These are phyloP conservation scores for Drosophila sp. DNA, from an alignment of 1,140 invertebrate genomes.

Conservation along the genomic window DNA sequence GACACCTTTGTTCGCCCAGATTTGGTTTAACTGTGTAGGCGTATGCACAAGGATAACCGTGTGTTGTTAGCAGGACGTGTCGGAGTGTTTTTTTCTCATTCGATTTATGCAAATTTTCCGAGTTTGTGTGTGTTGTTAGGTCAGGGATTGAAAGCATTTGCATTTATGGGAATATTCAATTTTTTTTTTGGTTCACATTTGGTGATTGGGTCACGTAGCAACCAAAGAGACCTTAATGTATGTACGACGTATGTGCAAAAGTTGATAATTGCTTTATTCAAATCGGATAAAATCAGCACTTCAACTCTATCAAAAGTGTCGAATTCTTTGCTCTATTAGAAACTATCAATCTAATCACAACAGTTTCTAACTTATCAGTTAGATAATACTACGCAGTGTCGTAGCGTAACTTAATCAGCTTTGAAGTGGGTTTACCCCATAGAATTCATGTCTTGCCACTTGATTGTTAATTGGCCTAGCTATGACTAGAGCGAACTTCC, in stretches of 20 bases:
- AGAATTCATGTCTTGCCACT: background rate
- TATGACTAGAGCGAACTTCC: background rate
- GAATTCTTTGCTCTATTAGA: background rate
- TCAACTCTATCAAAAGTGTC: background rate
- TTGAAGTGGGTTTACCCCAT: slow-evolving; percentile 4
- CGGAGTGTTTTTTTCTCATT: slow-evolving; percentile 5
- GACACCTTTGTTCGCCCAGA: slow-evolving; percentile 5
- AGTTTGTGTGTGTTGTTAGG: slow-evolving; percentile 7
- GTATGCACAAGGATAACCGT: slow-evolving; percentile 1
- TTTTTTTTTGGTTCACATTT: slow-evolving; percentile 4
- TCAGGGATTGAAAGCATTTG: slow-evolving; percentile 19
- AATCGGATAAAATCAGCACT: background rate
- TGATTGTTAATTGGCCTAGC: background rate
- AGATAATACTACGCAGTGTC: background rate
- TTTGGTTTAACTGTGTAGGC: slow-evolving; percentile 20
- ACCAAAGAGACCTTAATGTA: background rate
- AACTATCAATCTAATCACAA: background rate
- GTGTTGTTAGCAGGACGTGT: background rate
- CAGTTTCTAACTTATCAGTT: background rate
- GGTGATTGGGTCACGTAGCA: slow-evolving; percentile 33
- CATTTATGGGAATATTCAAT: slow-evolving; percentile 31
- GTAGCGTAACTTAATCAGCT: background rate
- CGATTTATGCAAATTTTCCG: slow-evolving; percentile 33
- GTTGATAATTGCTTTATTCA: slow-evolving; percentile 5
- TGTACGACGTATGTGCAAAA: background rate